These are phyloP conservation scores for Hyaena hyaena DNA, from an alignment of 2,113 vertebrate species.

Conservation along the genomic window DNA sequence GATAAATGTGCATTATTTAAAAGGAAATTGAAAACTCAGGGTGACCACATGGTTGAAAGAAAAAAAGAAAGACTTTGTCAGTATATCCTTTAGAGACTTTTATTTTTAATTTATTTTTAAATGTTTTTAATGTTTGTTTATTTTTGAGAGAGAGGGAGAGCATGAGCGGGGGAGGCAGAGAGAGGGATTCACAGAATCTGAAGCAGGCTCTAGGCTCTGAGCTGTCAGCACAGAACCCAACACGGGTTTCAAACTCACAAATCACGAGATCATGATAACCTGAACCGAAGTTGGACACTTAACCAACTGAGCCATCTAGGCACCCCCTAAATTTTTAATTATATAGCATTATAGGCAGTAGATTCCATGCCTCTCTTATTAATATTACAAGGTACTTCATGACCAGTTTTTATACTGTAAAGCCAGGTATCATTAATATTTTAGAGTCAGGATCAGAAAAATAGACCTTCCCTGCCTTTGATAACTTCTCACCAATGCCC, in stretches of 20 bases:
- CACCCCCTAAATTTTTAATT: neutral
- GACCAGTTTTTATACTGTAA: neutral
- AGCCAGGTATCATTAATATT: neutral
- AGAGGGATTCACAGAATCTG: too few species aligned
- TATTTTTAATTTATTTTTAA: neutral
- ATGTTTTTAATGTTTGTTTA: too few species aligned
- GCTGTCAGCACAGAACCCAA: too few species aligned
- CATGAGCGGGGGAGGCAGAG: too few species aligned
- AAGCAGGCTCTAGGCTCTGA: too few species aligned
- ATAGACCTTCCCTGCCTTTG: neutral
- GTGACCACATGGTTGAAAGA: neutral
- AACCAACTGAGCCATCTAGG: too few species aligned
- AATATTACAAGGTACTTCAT: neutral
- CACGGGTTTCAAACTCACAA: too few species aligned
- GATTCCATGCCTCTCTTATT: neutral
- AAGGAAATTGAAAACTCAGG: neutral
- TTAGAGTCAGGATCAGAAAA: neutral
- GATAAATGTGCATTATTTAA: neutral
- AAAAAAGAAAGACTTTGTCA: conserved; percentile 3
- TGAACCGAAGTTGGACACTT: too few species aligned
- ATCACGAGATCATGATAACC: too few species aligned
- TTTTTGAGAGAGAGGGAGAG: too few species aligned
- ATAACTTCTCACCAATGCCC: neutral
- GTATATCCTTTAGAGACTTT: neutral
- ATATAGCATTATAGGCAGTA: neutral